Evolutionary conservation across 2,113 vertebrate species (phyloP).

Genomic region (Psettodes erumei): DNA sequence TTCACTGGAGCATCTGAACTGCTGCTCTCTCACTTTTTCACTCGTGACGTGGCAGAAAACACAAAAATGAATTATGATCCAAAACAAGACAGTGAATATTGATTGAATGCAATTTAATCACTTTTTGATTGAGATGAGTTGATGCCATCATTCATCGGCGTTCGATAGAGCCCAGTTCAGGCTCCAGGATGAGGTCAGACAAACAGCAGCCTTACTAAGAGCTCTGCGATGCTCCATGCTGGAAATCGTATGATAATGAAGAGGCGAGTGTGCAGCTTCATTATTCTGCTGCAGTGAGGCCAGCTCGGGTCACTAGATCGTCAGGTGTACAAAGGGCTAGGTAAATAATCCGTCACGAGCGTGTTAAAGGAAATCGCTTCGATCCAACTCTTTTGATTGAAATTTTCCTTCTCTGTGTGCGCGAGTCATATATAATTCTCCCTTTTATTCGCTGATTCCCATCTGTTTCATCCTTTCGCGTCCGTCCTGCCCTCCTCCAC

Average conservation of each 20-base stretch:
- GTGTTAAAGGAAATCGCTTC: slow-evolving; percentile 12
- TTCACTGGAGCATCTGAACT: not conserved
- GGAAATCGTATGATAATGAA: slow-evolving; percentile 66
- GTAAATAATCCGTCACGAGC: slow-evolving; percentile 29
- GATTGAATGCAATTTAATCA: not conserved
- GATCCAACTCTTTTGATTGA: slow-evolving; percentile 22
- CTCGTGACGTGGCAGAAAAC: not conserved
- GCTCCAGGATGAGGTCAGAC: slow-evolving; percentile 52
- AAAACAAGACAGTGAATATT: not conserved
- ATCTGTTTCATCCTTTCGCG: not conserved
- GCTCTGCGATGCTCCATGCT: slow-evolving; percentile 60
- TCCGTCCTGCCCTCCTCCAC: not conserved
- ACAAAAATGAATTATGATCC: not conserved
- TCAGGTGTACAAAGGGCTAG: slow-evolving; percentile 40
- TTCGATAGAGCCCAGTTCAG: slow-evolving; percentile 16
- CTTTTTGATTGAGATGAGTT: not conserved
- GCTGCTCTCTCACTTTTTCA: not conserved
- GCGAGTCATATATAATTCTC: too few relatives aligned
- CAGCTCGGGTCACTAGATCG: slow-evolving; percentile 59
- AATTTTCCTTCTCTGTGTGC: slow-evolving; percentile 7
- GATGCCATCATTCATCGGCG: too few relatives aligned
- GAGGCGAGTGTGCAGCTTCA: slow-evolving; percentile 59
- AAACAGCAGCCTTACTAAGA: slow-evolving; percentile 55
- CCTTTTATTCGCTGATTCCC: slow-evolving; percentile 12
- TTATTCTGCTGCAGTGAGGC: slow-evolving; percentile 50